phyloP scores from a whole-genome alignment of 2,113 vertebrate genomes.

The Megalops atlanticus region DNA sequence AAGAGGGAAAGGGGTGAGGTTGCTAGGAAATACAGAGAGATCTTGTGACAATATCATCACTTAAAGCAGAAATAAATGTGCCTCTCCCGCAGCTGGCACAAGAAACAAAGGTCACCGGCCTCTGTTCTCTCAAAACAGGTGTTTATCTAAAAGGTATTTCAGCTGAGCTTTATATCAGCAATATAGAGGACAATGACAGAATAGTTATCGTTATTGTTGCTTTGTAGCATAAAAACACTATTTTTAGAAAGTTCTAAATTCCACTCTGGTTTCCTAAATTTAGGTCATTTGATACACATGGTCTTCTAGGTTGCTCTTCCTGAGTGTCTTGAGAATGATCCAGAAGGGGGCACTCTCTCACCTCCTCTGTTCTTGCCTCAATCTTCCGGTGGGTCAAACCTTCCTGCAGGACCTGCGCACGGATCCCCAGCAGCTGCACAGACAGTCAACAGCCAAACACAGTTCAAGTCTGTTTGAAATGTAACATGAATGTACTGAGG shows the following conservation, averaged over 20 bases:
- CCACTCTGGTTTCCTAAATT: no score
- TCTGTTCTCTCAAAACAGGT: no score
- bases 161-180: no score
- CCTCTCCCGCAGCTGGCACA: not conserved
- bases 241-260: no score
- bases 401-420: conserved; percentile 72
- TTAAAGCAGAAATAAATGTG: not conserved
- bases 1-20: not conserved
- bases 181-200: no score
- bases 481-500: not conserved
- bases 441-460: not conserved
- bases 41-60: not conserved
- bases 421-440: conserved; percentile 81
- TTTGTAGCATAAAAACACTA: no score
- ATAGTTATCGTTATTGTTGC: no score
- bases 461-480: not conserved
- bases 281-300: not conserved
- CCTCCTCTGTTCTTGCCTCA: conserved; percentile 85
- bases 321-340: not conserved
- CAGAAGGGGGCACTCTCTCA: conserved; percentile 43
- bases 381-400: conserved; percentile 87
- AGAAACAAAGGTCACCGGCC: no score
- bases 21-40: not conserved
- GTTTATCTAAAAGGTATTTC: no score
- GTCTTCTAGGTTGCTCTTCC: not conserved